phyloP scores from a whole-genome alignment of 2,113 vertebrate species.

The Silurus glanis region DNA sequence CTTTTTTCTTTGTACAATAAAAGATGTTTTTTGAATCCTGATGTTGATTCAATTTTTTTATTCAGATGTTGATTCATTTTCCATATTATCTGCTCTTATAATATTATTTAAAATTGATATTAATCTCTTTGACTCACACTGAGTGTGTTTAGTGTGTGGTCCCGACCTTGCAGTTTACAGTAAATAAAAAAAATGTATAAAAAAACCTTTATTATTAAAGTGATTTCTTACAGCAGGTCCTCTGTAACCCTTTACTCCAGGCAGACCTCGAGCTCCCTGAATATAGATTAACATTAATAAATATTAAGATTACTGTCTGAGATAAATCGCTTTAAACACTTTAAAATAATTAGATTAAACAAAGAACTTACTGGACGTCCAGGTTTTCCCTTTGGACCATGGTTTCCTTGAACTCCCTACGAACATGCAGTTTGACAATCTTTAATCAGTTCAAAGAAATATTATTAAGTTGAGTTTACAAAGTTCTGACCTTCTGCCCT shows the following conservation, averaged over 20 bases:
- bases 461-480: neutral
- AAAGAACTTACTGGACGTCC: slow-evolving; percentile 65
- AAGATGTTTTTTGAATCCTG: neutral
- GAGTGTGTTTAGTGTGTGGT: neutral
- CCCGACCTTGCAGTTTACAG: neutral
- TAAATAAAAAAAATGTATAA: neutral
- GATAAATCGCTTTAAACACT: neutral
- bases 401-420: slow-evolving; percentile 68
- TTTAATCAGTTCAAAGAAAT: neutral
- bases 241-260: slow-evolving; percentile 67
- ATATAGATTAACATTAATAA: slow-evolving; percentile 1
- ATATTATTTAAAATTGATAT: neutral
- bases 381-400: slow-evolving; percentile 62
- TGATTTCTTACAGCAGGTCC: slow-evolving; percentile 65
- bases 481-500: slow-evolving; percentile 66
- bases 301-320: neutral
- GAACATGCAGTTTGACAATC: slow-evolving; percentile 35
- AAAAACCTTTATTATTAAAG: neutral
- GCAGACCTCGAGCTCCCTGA: slow-evolving; percentile 65
- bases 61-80: neutral
- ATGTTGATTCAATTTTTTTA: neutral
- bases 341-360: neutral
- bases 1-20: neutral
- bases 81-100: neutral
- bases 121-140: neutral